Evolutionary conservation across 2,888 invertebrate species (phyloP), one percentile per base, ranked within the genome.

Genomic region (Ophion ellenae): DNA sequence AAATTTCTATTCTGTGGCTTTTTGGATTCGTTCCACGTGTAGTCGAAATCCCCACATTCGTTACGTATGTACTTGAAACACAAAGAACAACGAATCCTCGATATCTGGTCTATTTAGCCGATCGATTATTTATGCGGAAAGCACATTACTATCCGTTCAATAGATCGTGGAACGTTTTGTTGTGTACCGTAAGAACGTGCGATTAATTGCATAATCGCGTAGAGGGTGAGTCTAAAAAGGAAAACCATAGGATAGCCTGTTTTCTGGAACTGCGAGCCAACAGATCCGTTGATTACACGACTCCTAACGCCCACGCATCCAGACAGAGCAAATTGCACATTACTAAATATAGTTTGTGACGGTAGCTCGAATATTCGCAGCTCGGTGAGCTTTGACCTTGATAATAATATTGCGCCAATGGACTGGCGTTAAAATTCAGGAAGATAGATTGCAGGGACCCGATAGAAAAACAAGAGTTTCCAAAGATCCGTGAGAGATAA

Each of bases 1-100:
- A 98, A 94, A 84, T 95, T 95, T 93, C 97, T 97, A 94, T 98
- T 98, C 91, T 97, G 96, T 7, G 96, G 95, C 91, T 97, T 97
- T 91, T 96, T 96, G 9, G 98, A 97, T 94, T 97, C 97, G 83
- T 95, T 94, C 90, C 95, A 96, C 84, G 96, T 96, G 91, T 96
- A 96, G 74, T 95, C 95, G 91, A 95, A 96, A 86, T 95, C 95
- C 84, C 96, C 95, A 93, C 97, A 96, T 93, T 96, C 96, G 87
- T 96, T 95, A 64, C 97, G 96, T 90, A 98, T 97, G 94, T 96
- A 96, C 98, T 98, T 11, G 94, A 61, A 95, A 95, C 81, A 40
- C 81, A 40, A 71, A 4, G 1, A 81, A 77, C n/a, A 63, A 71
- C 1, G 61, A 24, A 61, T 24, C 61, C 24, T 24, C 1, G 10